Base-by-base conservation (phyloP, 2,888 invertebrate genomes). In the Steromphala cineraria region DNA sequence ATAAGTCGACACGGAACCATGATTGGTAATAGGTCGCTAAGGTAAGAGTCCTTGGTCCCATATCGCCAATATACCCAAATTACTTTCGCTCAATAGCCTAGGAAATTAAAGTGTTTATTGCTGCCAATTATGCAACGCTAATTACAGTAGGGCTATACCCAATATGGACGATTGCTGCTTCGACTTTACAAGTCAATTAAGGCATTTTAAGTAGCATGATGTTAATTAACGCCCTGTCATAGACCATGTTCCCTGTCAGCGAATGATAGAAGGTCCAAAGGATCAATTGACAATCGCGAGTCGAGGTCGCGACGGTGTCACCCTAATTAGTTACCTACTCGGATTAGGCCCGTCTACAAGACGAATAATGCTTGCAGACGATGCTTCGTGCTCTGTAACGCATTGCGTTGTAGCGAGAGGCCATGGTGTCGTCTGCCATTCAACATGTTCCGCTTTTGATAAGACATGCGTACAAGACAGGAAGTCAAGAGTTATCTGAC, bases 41-140 rank as follows among this genome's bases (percentile, higher is more conserved):
- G 62, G 24, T 62, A 62, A 28, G 28, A 62, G 15, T 46, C 24
- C 15, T 4, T 62, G 28, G 13, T 62, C 62, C 62, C 62, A 21
- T 28, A 62, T 28, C 62, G 62, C 24, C 28, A 24, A 62, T 62
- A 62, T 62, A 62, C 62, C 21, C 28, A 62, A 62, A 62, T 62
- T 62, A 62, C 62, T 62, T 62, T 62, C 28, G 28, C 28, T 62
- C 24, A 24, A 62, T 62, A 62, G 62, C 62, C 62, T 62, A 28
- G 28, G 28, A 62, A 62, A 62, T 62, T 62, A 62, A 62, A 62
- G 62, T 62, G 62, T 62, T 62, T 62, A 62, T 62, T 62, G 28
- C 62, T 62, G 28, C n/a, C 28, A 62, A 62, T 62, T 62, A 62
- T 62, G 62, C 62, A 62, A 62, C 62, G 28, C 62, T 62, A 62